Evolutionary conservation across 2,113 vertebrate genomes (phyloP).

Genomic region (Gallinago paraguaiae): DNA sequence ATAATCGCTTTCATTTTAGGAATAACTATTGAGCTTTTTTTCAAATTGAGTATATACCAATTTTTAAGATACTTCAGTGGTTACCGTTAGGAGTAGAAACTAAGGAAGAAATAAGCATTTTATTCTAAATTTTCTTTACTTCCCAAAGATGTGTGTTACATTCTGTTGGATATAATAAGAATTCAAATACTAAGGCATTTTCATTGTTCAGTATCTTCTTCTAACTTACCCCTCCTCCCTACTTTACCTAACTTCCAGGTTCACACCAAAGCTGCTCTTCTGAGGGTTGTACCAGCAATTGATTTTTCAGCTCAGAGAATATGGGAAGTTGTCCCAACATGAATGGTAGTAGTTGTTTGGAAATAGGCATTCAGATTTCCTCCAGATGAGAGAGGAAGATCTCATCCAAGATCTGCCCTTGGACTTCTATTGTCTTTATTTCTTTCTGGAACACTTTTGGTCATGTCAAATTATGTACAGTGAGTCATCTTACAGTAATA

Average conservation of each 20-base stretch:
- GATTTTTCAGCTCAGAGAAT: neutral
- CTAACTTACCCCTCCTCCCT: neutral
- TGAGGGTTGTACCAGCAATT: neutral
- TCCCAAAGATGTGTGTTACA: neutral
- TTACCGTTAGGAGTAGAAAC: neutral
- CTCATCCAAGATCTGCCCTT: neutral
- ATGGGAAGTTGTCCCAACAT: neutral
- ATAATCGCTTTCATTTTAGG: neutral
- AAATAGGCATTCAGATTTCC: neutral
- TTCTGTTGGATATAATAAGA: neutral
- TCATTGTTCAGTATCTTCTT: neutral
- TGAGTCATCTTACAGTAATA: neutral
- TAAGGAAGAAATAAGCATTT: neutral
- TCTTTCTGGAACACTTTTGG: neutral
- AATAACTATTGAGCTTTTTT: neutral
- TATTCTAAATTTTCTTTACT: neutral
- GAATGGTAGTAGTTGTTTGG: neutral
- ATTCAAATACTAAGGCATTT: neutral
- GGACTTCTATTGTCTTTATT: neutral
- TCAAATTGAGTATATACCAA: neutral
- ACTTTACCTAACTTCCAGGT: neutral
- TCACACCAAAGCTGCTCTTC: neutral
- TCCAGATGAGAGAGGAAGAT: neutral
- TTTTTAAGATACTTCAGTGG: neutral
- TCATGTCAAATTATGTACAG: neutral